These are phyloP conservation scores for Synanthedon vespiformis DNA, from an alignment of 2,888 invertebrate species.

Conservation along the genomic window DNA sequence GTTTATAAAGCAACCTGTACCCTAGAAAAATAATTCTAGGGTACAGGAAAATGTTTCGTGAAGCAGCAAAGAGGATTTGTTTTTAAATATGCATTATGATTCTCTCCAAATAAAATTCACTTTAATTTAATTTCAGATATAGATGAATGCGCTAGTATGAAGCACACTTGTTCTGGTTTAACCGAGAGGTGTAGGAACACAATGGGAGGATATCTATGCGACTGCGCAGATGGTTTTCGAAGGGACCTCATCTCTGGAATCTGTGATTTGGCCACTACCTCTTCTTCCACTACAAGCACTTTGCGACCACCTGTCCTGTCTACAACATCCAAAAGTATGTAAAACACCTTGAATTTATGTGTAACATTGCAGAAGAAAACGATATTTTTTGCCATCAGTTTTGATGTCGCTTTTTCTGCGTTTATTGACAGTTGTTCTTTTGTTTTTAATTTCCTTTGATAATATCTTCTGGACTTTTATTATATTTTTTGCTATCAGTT, in stretches of 20 bases:
- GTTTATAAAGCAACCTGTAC: not conserved
- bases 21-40: no score
- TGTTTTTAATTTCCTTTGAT: no score
- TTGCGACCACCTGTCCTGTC: conserved; percentile 11
- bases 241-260: conserved; percentile 66
- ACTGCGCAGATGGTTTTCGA: conserved; percentile 83
- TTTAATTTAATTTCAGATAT: conserved; percentile 70
- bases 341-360: not conserved
- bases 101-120: no score
- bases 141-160: conserved; percentile 78
- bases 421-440: no score
- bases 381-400: no score
- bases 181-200: conserved; percentile 83
- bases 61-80: not conserved
- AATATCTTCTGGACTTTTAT: no score
- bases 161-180: conserved; percentile 67
- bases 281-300: conserved; percentile 25
- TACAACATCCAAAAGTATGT: conserved; percentile 7
- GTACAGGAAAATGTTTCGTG: not conserved
- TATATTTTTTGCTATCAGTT: no score
- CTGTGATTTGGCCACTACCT: conserved; percentile 31
- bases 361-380: no score
- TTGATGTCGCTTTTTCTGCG: no score
- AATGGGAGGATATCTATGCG: conserved; percentile 86
- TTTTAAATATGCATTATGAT: no score